These are phyloP conservation scores for Agelastica alni DNA, from an alignment of 2,888 invertebrate species.

Conservation along the genomic window DNA sequence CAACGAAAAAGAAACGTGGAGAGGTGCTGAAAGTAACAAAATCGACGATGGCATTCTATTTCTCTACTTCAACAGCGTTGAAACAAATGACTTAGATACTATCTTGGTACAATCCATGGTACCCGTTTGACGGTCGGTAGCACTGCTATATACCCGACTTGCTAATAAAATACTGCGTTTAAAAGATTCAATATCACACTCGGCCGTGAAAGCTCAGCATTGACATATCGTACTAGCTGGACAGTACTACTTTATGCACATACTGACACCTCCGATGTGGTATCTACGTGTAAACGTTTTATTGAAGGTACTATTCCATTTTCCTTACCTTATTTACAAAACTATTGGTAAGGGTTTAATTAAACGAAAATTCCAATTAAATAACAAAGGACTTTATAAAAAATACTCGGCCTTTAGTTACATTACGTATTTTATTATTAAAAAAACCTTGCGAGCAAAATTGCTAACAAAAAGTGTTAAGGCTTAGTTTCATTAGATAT, in stretches of 20 bases:
- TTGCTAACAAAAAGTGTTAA: too few species aligned
- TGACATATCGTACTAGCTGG: conserved; percentile 6
- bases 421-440: too few species aligned
- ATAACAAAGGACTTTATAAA: too few species aligned
- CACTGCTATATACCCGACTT: background rate
- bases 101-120: conserved; percentile 9
- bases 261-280: background rate
- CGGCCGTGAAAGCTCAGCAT: conserved; percentile 2
- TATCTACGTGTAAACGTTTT: background rate
- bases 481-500: too few species aligned
- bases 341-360: too few species aligned
- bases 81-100: conserved; percentile 20
- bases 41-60: conserved; percentile 22
- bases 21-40: conserved; percentile 13
- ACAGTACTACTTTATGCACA: background rate
- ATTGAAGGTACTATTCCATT: too few species aligned
- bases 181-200: conserved; percentile 7
- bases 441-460: too few species aligned
- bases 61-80: conserved; percentile 14
- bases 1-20: background rate
- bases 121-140: conserved; percentile 10
- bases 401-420: too few species aligned
- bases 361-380: too few species aligned
- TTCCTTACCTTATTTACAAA: too few species aligned
- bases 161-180: conserved; percentile 8